Conservation (phyloP, 2,797 vertebrate genomes). For the Macrochelys suwanniensis region DNA sequence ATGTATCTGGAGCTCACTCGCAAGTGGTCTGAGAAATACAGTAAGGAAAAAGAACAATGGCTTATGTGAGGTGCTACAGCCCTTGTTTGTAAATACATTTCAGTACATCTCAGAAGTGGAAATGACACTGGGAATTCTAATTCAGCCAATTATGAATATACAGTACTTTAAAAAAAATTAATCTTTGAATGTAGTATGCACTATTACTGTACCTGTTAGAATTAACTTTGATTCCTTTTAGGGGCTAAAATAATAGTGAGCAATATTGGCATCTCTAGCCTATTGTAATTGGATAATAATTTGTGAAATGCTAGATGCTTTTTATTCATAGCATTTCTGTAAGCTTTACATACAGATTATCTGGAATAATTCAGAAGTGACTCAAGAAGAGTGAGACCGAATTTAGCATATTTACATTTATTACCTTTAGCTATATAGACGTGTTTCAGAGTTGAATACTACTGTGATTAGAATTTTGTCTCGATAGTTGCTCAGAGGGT, state of each 20-base stretch:
- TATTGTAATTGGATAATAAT: slow-evolving; percentile 28
- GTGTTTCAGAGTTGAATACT: slow-evolving; percentile 49
- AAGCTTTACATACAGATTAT: slow-evolving; percentile 29
- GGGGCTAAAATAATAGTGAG: slow-evolving; percentile 7
- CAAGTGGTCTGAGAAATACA: slow-evolving; percentile 93
- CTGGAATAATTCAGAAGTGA: slow-evolving; percentile 35
- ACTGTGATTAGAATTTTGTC: slow-evolving; percentile 32
- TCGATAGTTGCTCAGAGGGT: slow-evolving; percentile 27
- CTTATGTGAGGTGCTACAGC: slow-evolving; percentile 59
- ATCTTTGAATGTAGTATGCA: slow-evolving; percentile 47
- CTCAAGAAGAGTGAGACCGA: slow-evolving; percentile 40
- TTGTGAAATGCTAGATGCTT: slow-evolving; percentile 9
- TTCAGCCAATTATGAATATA: neutral
- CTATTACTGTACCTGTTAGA: slow-evolving; percentile 57
- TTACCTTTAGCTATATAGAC: slow-evolving; percentile 16
- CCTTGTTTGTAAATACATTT: neutral
- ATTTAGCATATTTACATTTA: neutral
- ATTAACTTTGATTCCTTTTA: slow-evolving; percentile 26
- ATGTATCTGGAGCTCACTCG: slow-evolving; percentile 94
- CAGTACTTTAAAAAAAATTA: neutral
- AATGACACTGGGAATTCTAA: neutral
- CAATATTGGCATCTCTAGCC: slow-evolving; percentile 1
- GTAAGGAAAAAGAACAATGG: slow-evolving; percentile 86
- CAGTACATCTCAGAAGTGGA: neutral
- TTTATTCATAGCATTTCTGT: slow-evolving; percentile 14